Evolutionary conservation across 1,140 invertebrate genomes (phyloP).

Genomic region (Branchinecta lynchi): DNA sequence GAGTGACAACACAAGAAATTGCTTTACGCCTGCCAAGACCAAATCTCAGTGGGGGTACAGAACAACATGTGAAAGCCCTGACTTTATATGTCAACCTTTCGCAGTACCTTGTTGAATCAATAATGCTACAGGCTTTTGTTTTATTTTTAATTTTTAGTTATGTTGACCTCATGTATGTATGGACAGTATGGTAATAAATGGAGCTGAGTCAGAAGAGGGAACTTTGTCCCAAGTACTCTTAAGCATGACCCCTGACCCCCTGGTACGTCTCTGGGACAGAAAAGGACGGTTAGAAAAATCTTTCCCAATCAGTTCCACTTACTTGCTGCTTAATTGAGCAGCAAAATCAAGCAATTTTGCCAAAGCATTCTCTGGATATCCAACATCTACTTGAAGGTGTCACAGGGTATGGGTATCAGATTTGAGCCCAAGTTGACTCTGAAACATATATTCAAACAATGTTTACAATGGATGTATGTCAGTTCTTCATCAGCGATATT

Average conservation of each 20-base stretch:
- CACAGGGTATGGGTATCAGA: neutral
- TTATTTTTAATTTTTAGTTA: neutral
- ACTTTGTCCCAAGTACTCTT: too few species aligned
- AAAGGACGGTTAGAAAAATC: neutral
- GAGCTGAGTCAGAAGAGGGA: neutral
- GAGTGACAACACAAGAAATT: neutral
- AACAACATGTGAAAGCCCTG: neutral
- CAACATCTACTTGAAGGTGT: neutral
- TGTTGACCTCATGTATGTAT: too few species aligned
- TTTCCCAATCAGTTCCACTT: neutral
- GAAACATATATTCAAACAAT: too few species aligned
- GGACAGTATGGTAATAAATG: neutral
- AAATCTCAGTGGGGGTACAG: neutral
- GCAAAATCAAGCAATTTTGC: slow-evolving; percentile 6
- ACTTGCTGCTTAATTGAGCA: neutral
- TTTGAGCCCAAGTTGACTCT: too few species aligned
- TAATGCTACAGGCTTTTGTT: slow-evolving; percentile 9
- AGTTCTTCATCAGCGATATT: too few species aligned
- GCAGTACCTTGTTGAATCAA: neutral
- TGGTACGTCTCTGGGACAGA: neutral
- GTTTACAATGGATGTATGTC: too few species aligned
- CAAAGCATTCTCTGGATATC: slow-evolving; percentile 9
- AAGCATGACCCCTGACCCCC: neutral
- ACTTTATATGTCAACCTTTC: slow-evolving; percentile 6
- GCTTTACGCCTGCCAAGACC: neutral